Evolutionary conservation across 1,140 invertebrate genomes (phyloP), one percentile per base, ranked within the genome.

Genomic region (Armadillidium nasatum): DNA sequence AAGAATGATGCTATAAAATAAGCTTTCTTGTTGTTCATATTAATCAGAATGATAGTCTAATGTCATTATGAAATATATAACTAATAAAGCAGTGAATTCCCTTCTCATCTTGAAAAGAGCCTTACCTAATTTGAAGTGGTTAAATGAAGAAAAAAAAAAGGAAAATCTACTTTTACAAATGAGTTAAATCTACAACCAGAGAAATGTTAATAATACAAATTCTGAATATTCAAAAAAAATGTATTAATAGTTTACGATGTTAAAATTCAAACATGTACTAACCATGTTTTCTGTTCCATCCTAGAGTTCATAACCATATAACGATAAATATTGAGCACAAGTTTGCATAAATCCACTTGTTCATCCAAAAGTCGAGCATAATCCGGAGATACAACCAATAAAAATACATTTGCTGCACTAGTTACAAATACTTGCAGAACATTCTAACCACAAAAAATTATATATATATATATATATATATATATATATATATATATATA

Each of bases 241-340:
- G 3, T 11, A 23, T 21, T 15, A 74, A 33, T 33, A 33, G 1
- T 3, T 33, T 33, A 33, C 6, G 6, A n/a, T n/a, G n/a, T n/a
- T n/a, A n/a, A n/a, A n/a, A n/a, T 2, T 11, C 22, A 9, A 4
- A n/a, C 76, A 21, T 45, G 50, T 79, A 60, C 33, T n/a, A 70
- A 85, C 85, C 7, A 72, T 72, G 10, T 80, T 81, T 89, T 89
- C 79, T 91, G 91, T 83, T 97, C 94, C 90, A 98, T 93, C 78
- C 91, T 88, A 0, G 94, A 92, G 84, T 98, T 95, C 94, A 97
- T 97, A 33, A 98, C 95, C 89, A 98, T 95, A 82, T 94, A 96
- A 77, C 96, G 87, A 87, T 98, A 98, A 80, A 98, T 96, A 85
- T 97, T 98, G 33, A 98, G 87, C 71, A 98, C 94, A 81, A 94